These are phyloP conservation scores for Tromatobia lineatoria DNA, from an alignment of 2,888 invertebrate species.

Conservation along the genomic window DNA sequence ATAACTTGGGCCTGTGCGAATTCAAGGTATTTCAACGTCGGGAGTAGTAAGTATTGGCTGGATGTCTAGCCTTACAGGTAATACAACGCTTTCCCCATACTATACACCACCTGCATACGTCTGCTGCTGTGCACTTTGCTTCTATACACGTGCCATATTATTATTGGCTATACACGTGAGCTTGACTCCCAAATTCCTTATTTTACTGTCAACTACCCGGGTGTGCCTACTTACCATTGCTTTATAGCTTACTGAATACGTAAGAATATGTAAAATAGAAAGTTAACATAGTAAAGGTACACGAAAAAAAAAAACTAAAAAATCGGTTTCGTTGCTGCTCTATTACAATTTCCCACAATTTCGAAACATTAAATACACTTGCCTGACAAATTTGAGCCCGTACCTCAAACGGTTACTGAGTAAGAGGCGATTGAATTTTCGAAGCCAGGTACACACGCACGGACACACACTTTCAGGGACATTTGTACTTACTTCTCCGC, in stretches of 20 bases:
- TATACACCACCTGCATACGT: slow-evolving; percentile 37
- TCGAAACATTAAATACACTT: too few relatives aligned
- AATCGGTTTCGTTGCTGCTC: too few relatives aligned
- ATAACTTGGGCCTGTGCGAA: slow-evolving; percentile 62
- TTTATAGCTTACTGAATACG: neutral
- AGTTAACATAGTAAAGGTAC: too few relatives aligned
- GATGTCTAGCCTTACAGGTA: slow-evolving; percentile 24
- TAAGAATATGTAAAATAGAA: too few relatives aligned
- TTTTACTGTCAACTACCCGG: neutral
- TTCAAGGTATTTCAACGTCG: slow-evolving; percentile 51
- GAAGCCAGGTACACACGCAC: too few relatives aligned
- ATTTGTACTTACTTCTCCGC: too few relatives aligned
- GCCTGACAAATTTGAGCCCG: too few relatives aligned
- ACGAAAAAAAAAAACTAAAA: too few relatives aligned
- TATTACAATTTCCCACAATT: too few relatives aligned
- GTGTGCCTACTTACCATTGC: neutral
- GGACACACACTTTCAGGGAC: too few relatives aligned
- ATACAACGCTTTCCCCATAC: slow-evolving; percentile 1
- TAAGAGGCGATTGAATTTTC: too few relatives aligned
- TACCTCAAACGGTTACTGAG: too few relatives aligned
- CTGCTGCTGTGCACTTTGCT: slow-evolving; percentile 21
- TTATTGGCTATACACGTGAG: slow-evolving; percentile 25
- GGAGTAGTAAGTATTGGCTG: slow-evolving; percentile 34
- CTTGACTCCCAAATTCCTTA: neutral
- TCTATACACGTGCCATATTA: neutral